A percentile compares a stretch with the other conserved stretches of the same genome.
Conservation (phyloP, 92 coral and sea anemone genomes). For the Palythoa heliodiscus region DNA sequence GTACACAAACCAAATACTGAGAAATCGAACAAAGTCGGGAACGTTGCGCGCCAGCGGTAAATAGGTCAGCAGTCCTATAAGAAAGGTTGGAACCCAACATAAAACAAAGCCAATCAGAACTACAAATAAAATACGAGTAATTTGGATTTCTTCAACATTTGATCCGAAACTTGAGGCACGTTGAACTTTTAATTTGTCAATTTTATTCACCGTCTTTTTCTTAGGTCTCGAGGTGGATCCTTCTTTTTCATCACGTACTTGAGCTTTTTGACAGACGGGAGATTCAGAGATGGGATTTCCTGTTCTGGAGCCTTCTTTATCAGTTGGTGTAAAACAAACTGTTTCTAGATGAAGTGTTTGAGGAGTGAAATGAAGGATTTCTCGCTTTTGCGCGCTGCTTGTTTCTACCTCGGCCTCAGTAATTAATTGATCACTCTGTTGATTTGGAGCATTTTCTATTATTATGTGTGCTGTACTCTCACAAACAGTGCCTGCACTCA, state of each 20-base stretch:
- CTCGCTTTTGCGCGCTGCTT: not conserved
- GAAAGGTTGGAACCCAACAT: conserved; percentile 29
- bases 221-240: not conserved
- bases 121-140: conserved; percentile 25
- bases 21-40: conserved; percentile 25
- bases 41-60: conserved; percentile 2
- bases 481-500: not conserved
- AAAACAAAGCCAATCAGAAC: conserved; percentile 29
- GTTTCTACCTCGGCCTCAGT: not conserved
- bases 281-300: not conserved
- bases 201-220: not conserved
- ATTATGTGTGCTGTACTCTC: not conserved
- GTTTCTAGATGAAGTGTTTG: not conserved
- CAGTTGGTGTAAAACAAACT: not conserved
- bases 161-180: not conserved
- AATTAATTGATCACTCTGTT: not conserved
- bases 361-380: not conserved
- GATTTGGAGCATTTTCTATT: not conserved
- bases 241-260: not conserved
- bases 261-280: not conserved
- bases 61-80: conserved; percentile 15
- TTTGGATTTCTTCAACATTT: conserved; percentile 14
- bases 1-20: conserved; percentile 26
- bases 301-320: not conserved
- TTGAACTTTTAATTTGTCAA: not conserved